Base-by-base conservation (phyloP, 2,888 invertebrate species). In the Drosophila histrio region DNA sequence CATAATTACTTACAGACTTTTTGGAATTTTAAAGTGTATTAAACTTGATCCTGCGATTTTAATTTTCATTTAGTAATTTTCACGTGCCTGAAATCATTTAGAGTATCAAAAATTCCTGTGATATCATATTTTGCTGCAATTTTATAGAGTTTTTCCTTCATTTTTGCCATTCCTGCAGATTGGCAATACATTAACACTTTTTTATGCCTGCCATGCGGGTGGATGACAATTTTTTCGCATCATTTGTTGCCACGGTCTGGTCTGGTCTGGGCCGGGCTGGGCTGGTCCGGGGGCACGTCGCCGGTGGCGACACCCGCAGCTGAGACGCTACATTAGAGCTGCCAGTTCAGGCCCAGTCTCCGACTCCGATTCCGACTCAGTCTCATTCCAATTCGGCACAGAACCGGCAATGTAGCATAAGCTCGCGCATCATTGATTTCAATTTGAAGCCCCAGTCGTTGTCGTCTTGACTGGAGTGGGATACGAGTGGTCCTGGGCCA, bases 401-500 rank as follows among this genome's bases (percentile, higher is more conserved):
- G 70, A 50, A 49, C 49, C 49, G 67, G 84, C 76, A 79, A 70
- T 72, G 84, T 79, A 86, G 77, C 81, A 88, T 81, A 85, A 83
- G 74, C 89, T 87, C 75, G 87, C 90, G 86, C 90, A 84, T 88
- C 90, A 90, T 90, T 90, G 90, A 90, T 81, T 90, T 88, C 85
- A 87, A 83, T 83, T 83, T 83, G 76, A 83, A 81, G 82, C 73
- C 77, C 64, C 63, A 70, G 62, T 65, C 76, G 67, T 21, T 32
- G 59, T 43, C 68, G 65, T 75, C 75, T 72, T 72, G 67, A 47
- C 46, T 7, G 52, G 34, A 17, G 41, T 17, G 50, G 52, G 30
- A 36, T 19, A n/a, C 30, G 53, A 19, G 39, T 49, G 46, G 30
- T 44, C 53, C 47, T 66, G 49, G 59, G 62, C 66, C 76, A 84